Conservation (phyloP, 2,888 invertebrate genomes). For the Chaetogeoica ovagalla region DNA sequence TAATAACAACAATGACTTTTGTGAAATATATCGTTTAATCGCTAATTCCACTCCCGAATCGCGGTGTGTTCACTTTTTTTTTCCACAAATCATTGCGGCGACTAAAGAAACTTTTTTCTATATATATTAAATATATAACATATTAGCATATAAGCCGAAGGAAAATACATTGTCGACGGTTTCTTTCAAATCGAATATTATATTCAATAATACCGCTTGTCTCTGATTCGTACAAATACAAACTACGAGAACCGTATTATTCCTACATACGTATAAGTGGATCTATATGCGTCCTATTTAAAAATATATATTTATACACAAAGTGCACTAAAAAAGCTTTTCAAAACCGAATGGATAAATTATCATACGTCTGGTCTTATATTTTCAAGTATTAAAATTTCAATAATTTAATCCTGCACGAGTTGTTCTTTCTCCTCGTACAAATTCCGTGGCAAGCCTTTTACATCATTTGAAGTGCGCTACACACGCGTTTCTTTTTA, state of each 20-base stretch:
- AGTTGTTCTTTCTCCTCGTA: too few species aligned
- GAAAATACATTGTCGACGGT: background rate
- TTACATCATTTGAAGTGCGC: too few species aligned
- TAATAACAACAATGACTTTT: too few species aligned
- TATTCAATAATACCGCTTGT: background rate
- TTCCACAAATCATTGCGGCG: background rate
- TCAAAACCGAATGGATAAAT: background rate
- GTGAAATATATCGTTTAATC: too few species aligned
- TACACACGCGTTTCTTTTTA: too few species aligned
- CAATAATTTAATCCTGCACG: too few species aligned
- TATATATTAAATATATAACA: too few species aligned
- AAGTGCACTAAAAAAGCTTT: background rate
- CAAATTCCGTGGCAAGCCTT: too few species aligned
- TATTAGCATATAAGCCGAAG: too few species aligned
- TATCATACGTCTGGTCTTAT: background rate
- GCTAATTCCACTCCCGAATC: too few species aligned
- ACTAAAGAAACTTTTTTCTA: too few species aligned
- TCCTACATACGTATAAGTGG: background rate
- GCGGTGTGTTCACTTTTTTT: background rate
- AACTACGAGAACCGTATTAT: background rate
- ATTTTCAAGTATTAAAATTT: too few species aligned
- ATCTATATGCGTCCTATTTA: background rate
- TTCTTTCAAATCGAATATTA: constrained; percentile 24
- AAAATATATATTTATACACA: background rate
- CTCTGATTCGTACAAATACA: background rate